Evolutionary conservation across 2,888 invertebrate species (phyloP), one percentile per base, ranked within the genome.

Genomic region (Diaphora mendica): DNA sequence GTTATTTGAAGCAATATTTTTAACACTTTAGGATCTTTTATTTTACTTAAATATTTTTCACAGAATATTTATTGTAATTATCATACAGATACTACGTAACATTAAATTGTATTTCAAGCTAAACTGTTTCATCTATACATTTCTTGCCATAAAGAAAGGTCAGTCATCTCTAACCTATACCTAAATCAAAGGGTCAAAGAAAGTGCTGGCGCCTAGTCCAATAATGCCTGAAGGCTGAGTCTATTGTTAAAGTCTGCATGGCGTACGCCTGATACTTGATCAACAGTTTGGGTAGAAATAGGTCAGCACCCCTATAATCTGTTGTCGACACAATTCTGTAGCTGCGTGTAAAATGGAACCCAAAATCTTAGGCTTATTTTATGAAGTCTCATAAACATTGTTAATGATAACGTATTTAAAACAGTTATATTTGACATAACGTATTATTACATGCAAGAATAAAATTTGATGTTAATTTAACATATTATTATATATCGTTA

Each of bases 291-390:
- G 68, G 65, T 42, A 75, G 62, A 81, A 79, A 78, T 85, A 79
- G 83, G 81, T 83, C 79, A 69, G 78, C 70, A 77, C 81, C 81
- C 81, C 77, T 79, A 77, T 82, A 79, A 85, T 81, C 81, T 85
- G 76, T 83, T 76, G 72, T 71, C 76, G 72, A 72, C 70, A 79
- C 72, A 84, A 82, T 84, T 78, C 75, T 68, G 35, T 62, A 68
- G 64, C 20, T 42, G 51, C 64, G 59, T 39, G 11, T 62, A 72
- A 67, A 48, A 64, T 48, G n/a, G 2, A 67, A 67, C 42, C 23
- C 30, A 20, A 62, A 62, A 62, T 70, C 59, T 70, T n/a, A 17
- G 26, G 39, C 20, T 39, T 70, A 35, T 35, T 70, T 64, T 64
- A n/a, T 35, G 7, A 70, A 48, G 35, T 35, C 69, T 7, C 17